These are phyloP conservation scores for Chrysolina americana DNA, from an alignment of 2,888 invertebrate genomes.

Conservation along the genomic window DNA sequence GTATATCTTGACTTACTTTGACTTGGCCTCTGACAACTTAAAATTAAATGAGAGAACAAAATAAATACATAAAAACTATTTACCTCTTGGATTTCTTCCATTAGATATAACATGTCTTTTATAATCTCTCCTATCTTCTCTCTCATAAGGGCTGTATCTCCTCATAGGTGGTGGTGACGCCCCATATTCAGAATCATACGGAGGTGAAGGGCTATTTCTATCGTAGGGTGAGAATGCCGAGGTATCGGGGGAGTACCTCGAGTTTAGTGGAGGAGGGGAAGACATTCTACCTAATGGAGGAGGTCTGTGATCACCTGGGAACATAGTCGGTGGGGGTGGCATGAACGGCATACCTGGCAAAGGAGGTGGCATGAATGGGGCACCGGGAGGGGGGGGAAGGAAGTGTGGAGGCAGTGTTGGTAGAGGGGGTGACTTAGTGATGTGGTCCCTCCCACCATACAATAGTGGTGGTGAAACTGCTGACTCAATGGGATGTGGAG, in stretches of 20 bases:
- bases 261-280: slow-evolving; percentile 68
- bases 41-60: slow-evolving; percentile 16
- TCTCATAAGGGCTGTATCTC: slow-evolving; percentile 66
- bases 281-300: slow-evolving; percentile 73
- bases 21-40: too few species aligned
- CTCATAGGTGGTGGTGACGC: slow-evolving; percentile 74
- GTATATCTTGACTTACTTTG: too few species aligned
- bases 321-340: slow-evolving; percentile 68
- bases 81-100: slow-evolving; percentile 63
- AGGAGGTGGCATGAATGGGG: slow-evolving; percentile 77
- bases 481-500: slow-evolving; percentile 70
- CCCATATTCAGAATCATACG: slow-evolving; percentile 77
- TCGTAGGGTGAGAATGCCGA: slow-evolving; percentile 69
- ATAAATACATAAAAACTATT: slow-evolving; percentile 12
- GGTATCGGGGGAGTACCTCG: slow-evolving; percentile 73
- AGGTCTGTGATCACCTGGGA: slow-evolving; percentile 72
- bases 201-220: slow-evolving; percentile 75
- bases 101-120: slow-evolving; percentile 62
- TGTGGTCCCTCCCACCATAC: slow-evolving; percentile 66
- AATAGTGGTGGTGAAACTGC: slow-evolving; percentile 69
- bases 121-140: slow-evolving; percentile 64
- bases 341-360: slow-evolving; percentile 67
- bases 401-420: slow-evolving; percentile 72
- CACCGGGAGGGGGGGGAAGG: slow-evolving; percentile 77
- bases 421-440: slow-evolving; percentile 69